Conservation (phyloP, 2,888 invertebrate genomes). For the Tenthredo livida region DNA sequence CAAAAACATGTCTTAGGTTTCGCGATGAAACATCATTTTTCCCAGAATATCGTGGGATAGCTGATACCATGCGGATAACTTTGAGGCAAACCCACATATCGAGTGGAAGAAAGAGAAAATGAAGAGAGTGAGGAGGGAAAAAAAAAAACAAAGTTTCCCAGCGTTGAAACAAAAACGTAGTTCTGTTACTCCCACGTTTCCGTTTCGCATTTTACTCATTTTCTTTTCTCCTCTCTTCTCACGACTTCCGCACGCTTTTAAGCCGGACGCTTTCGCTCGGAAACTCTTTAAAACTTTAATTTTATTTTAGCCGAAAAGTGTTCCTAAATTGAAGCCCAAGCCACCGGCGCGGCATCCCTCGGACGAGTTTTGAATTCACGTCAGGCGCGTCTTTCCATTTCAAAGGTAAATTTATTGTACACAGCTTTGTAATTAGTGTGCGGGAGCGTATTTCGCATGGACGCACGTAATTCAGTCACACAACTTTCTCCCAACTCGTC, state of each 20-base stretch:
- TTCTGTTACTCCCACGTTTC: slow-evolving; percentile 1
- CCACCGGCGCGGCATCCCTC: neutral
- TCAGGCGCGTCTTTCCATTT: slow-evolving; percentile 37
- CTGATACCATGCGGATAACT: neutral
- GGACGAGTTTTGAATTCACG: slow-evolving; percentile 33
- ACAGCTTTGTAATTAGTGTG: slow-evolving; percentile 42
- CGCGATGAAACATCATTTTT: neutral
- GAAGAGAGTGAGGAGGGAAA: neutral
- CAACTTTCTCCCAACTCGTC: slow-evolving; percentile 5
- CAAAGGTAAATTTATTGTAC: slow-evolving; percentile 45
- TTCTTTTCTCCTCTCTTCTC: neutral
- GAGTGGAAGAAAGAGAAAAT: neutral
- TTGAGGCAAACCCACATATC: neutral
- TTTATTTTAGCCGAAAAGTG: slow-evolving; percentile 23
- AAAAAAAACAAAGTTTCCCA: slow-evolving; percentile 6
- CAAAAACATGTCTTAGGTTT: neutral
- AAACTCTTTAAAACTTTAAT: slow-evolving; percentile 43
- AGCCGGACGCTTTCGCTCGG: slow-evolving; percentile 4
- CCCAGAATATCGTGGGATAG: neutral
- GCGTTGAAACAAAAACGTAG: slow-evolving; percentile 15
- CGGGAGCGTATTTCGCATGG: slow-evolving; percentile 7
- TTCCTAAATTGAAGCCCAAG: slow-evolving; percentile 14
- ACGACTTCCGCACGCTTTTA: neutral
- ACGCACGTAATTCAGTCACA: slow-evolving; percentile 11
- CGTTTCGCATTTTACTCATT: neutral